Evolutionary conservation across 1,140 invertebrate species (phyloP), one percentile per base, ranked within the genome.

Genomic region (Anoplolepis gracilipes): DNA sequence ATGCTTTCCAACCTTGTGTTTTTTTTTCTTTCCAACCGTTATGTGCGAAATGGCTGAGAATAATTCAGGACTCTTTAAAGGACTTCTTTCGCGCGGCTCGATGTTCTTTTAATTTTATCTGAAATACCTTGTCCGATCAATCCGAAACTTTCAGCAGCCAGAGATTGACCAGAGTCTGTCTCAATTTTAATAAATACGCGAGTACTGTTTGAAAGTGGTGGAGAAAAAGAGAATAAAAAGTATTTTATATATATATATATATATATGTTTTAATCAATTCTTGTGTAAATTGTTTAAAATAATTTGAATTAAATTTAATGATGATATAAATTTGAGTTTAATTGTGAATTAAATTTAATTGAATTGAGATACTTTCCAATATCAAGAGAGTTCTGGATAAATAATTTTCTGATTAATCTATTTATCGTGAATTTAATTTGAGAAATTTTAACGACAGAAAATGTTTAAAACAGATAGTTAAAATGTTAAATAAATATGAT

Each of bases 21-120:
- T 59, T 46, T 16, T 42, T 16, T 49, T 49, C 16, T 19, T 19
- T 49, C 16, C 13, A 13, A 81, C 25, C 28, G 16, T 13, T 2
- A 19, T 13, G 8, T 57, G 30, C 53, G 65, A 39, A 7, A 13
- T 42, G 53, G 78, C 53, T 81, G 59, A 19, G 28, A 59, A 59
- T 72, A 81, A 81, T 42, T 81, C 19, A 81, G 19, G n/a, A 30
- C 28, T 46, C 19, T 57, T 13, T 30, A 42, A 59, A 59, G 8
- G 46, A 81, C 7, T 11, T 57, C 10, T 81, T 10, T 11, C 16
- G 19, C 25, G 6, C n/a, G 5, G 5, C 30, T 30, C 7, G 3
- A 70, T 67, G 25, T 57, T 70, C 53, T 69, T 70, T 42, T 42
- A 57, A 39, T n/a, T 8, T 8, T 13, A 16, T 79, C 46, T 28